Evolutionary conservation across 2,113 vertebrate species (phyloP).

Genomic region (Ophthalmolycus amberensis): DNA sequence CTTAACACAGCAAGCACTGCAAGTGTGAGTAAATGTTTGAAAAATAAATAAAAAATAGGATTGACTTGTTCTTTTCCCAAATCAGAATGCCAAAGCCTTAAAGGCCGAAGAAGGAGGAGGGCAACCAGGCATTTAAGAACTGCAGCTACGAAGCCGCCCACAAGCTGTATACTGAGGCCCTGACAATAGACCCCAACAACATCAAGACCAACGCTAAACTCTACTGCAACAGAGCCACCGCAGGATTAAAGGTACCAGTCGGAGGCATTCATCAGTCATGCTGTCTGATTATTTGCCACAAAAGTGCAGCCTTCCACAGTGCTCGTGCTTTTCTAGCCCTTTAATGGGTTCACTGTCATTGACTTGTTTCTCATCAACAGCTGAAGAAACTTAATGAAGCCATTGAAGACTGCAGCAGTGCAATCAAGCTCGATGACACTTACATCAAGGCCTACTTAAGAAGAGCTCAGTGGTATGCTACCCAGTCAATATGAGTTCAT

Average conservation of each 20-base stretch:
- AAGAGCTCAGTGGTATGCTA: slow-evolving; percentile 93
- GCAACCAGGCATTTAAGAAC: slow-evolving; percentile 94
- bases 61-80: neutral
- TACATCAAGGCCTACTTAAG: slow-evolving; percentile 96
- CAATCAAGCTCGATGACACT: slow-evolving; percentile 92
- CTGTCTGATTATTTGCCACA: slow-evolving; percentile 2
- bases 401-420: slow-evolving; percentile 94
- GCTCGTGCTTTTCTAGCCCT: neutral
- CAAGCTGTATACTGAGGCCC: slow-evolving; percentile 94
- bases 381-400: slow-evolving; percentile 93
- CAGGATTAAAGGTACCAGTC: slow-evolving; percentile 90
- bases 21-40: neutral
- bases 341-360: slow-evolving; percentile 1
- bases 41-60: neutral
- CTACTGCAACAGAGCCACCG: slow-evolving; percentile 95
- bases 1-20: neutral
- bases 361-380: slow-evolving; percentile 70
- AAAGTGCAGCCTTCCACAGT: neutral
- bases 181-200: slow-evolving; percentile 96
- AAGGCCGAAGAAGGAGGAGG: slow-evolving; percentile 98
- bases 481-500: neutral
- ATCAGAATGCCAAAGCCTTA: slow-evolving; percentile 95
- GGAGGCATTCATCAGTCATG: neutral
- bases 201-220: slow-evolving; percentile 99
- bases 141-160: slow-evolving; percentile 90